These are phyloP conservation scores for Eulacestoma nigropectus DNA, from an alignment of 2,113 vertebrate genomes.

Conservation along the genomic window DNA sequence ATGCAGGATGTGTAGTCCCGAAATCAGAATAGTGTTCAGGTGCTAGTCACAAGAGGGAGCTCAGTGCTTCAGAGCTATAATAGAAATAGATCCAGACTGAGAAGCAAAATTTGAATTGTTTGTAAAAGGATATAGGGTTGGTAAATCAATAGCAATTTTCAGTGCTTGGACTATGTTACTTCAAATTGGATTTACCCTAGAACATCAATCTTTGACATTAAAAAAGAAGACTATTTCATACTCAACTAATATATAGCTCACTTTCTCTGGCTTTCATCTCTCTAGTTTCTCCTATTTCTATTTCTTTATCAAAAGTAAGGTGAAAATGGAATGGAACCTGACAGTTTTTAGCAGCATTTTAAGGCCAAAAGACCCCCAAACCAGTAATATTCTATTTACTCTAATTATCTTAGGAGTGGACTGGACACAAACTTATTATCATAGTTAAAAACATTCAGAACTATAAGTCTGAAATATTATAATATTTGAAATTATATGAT, in stretches of 20 bases:
- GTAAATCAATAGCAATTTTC: neutral
- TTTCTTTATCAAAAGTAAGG: neutral
- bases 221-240: neutral
- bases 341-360: neutral
- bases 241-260: neutral
- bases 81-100: neutral
- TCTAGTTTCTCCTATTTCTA: neutral
- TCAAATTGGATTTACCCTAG: neutral
- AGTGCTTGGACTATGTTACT: neutral
- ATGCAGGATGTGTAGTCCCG: neutral
- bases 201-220: neutral
- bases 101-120: neutral
- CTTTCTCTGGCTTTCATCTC: neutral
- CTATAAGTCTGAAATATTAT: accelerated
- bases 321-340: neutral
- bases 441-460: neutral
- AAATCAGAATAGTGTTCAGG: constrained; percentile 27
- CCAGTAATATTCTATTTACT: neutral
- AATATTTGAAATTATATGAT: neutral
- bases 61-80: constrained; percentile 31
- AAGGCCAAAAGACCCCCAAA: neutral
- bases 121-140: neutral
- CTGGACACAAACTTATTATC: neutral
- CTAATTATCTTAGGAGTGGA: neutral
- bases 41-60: constrained; percentile 64